Base-by-base conservation (phyloP, 2,797 vertebrate genomes). In the Uromys caudimaculatus region DNA sequence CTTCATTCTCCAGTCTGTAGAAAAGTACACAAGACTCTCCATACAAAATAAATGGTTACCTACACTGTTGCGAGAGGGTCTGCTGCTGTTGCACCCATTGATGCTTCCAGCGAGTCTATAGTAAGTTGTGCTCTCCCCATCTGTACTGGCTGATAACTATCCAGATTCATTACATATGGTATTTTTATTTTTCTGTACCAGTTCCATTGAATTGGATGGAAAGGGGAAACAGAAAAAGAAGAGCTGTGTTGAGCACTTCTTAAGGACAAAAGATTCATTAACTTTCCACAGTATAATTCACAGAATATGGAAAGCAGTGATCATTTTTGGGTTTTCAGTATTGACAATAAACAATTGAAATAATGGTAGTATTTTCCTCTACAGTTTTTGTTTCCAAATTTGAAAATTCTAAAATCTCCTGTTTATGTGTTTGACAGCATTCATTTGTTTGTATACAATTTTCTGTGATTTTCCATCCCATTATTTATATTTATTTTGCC, bases 281-380 rank as follows among this genome's bases (percentile, higher is more conserved):
- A 82, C 24, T 19, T 73, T 56, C 35, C 4, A 41, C 14, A 27
- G 32, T 60, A 3, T n/a, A 32, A 69, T 84, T 54, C 27, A 58
- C 13, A 29, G n/a, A 91, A 6, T 78, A 44, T 24, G 4, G 73
- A 81, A 92, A 81, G 38, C 35, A 85, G 9, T 12, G 35, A n/a
- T 54, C 76, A 41, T 47, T 96, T 50, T 86, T 78, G 77, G n/a
- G 32, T 75, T 90, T 3, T n/a, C 54, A 2, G 6, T 7, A 38
- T 64, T 47, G 41, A 21, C 41, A 94, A 91, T 47, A 82, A 60
- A 79, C 56, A 96, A 69, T n/a, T 64, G 47, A 87, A 93, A n/a
- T 69, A 84, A 90, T 47, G 27, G 12, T n/a, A 71, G 44, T 77
- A 41, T 6, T 44, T 67, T 32, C 52, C 38, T 84, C 78, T 27